Conservation (phyloP, 2,888 invertebrate species). For the Rotaria sp. region DNA sequence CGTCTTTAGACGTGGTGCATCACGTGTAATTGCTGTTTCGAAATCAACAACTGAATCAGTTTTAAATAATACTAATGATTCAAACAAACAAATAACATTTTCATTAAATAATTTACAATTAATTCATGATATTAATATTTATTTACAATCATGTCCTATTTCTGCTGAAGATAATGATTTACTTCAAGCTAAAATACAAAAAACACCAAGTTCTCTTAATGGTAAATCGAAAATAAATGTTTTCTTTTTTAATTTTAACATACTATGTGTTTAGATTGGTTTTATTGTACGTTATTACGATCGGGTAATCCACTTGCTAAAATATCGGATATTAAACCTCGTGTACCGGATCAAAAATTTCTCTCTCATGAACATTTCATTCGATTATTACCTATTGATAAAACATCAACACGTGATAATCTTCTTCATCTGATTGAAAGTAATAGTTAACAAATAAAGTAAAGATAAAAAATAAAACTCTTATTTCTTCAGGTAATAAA, state of each 20-base stretch:
- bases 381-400: constrained; percentile 5
- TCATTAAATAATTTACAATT: neutral
- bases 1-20: neutral
- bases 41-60: neutral
- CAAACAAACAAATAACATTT: neutral
- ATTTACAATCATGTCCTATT: neutral
- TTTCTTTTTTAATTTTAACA: neutral
- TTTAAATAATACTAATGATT: neutral
- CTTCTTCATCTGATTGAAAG: neutral
- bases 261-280: constrained; percentile 20
- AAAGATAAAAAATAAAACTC: neutral
- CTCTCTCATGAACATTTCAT: neutral
- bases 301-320: neutral
- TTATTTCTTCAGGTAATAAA: neutral
- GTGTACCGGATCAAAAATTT: neutral
- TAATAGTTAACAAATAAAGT: neutral
- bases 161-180: neutral
- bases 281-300: constrained; percentile 23
- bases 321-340: neutral
- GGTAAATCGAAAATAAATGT: neutral
- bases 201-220: neutral
- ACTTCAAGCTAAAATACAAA: constrained; percentile 21
- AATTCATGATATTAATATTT: neutral
- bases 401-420: neutral
- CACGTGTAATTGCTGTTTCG: neutral